A percentile compares a stretch with the other conserved stretches of the same genome.
phyloP scores from a whole-genome alignment of 2,113 vertebrate species.

The Tautogolabrus adspersus region DNA sequence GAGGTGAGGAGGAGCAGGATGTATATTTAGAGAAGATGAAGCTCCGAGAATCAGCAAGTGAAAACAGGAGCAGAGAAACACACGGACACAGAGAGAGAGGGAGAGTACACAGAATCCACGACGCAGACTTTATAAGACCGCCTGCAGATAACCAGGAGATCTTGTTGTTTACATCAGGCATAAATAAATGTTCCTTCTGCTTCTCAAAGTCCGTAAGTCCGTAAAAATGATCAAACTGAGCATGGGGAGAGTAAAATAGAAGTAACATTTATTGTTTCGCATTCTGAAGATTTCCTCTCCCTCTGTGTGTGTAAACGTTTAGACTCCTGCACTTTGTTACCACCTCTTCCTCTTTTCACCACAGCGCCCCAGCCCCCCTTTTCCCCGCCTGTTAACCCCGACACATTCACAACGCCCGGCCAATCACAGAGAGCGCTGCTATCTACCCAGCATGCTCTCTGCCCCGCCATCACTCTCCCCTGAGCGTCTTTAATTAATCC shows the following conservation, averaged over 20 bases:
- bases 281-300: too few relatives aligned
- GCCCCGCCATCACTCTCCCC: constrained; percentile 60
- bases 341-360: constrained; percentile 31
- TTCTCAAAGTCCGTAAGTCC: too few relatives aligned
- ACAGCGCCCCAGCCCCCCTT: neutral
- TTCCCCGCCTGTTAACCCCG: constrained; percentile 54
- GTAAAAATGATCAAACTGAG: too few relatives aligned
- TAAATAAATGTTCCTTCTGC: too few relatives aligned
- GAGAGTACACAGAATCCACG: neutral
- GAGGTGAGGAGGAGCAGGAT: neutral
- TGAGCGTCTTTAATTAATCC: constrained; percentile 80
- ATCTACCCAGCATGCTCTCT: constrained; percentile 65
- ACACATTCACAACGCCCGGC: constrained; percentile 34
- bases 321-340: neutral
- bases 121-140: too few relatives aligned
- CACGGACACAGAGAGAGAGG: neutral
- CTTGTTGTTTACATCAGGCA: too few relatives aligned
- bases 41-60: neutral
- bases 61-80: neutral
- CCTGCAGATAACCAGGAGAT: too few relatives aligned
- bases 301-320: too few relatives aligned
- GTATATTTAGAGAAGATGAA: neutral
- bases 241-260: too few relatives aligned
- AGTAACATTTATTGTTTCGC: too few relatives aligned
- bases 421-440: constrained; percentile 42